Evolutionary conservation across 2,113 vertebrate species (phyloP), one percentile per base, ranked within the genome.

Genomic region (Raphicerus campestris): DNA sequence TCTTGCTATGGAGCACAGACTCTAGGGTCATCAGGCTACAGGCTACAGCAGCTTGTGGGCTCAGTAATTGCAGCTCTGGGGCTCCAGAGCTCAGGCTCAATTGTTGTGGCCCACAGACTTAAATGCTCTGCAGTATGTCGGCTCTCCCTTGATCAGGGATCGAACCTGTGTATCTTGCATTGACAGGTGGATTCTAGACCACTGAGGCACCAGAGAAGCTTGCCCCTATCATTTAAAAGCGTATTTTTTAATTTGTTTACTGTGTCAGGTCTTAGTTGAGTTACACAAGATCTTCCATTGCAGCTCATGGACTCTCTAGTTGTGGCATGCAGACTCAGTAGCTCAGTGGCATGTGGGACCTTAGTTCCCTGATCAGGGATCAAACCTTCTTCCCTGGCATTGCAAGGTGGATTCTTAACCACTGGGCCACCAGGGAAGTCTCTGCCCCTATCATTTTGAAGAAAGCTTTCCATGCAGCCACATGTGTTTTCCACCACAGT

Each of bases 401-500:
- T 26, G 35, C 70, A 75, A 75, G 35, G 35, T 42, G 22, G 70
- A 75, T 42, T 75, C 70, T 75, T 42, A 75, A 14, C 39, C 11
- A 75, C 22, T 75, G 70, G 70, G 39, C 70, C 22, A 75, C 70
- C 39, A 75, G 70, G 70, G 22, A 42, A 75, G 70, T 75, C 70
- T 42, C 70, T 75, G 98, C 97, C 95, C 61, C 63, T 55, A 42
- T 92, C 55, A 0, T 98, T 98, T 99, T 98, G 87, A 95, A 97
- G 98, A 3, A 93, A 97, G 35, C n/a, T 56, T 98, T 98, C 98
- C 96, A 91, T 77, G 95, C 97, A 98, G 96, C 97, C 92, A 97
- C 98, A 97, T 97, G 61, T 97, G 94, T 97, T 86, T 97, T 98
- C 84, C 98, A 98, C 95, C 88, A 91, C 96, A 83, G 85, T 97